A percentile compares a stretch with the other conserved stretches of the same genome.
Evolutionary conservation across 2,888 invertebrate genomes (phyloP).

Genomic region (Eupithecia exiguata): DNA sequence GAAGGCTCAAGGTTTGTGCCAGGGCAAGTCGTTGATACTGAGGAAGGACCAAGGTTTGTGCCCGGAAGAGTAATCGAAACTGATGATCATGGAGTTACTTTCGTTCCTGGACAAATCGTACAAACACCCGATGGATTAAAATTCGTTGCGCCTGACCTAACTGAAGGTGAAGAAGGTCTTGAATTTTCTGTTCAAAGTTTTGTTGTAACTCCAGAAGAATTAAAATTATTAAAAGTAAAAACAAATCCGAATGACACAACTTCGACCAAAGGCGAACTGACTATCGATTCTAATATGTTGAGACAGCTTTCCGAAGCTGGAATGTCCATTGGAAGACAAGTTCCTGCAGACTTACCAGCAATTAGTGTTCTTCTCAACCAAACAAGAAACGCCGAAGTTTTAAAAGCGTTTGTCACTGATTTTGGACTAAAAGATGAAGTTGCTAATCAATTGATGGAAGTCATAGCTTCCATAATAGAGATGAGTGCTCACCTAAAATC

Average conservation of each 20-base stretch:
- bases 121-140: conserved; percentile 88
- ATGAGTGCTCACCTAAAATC: conserved; percentile 79
- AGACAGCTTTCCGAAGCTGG: conserved; percentile 87
- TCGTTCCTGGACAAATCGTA: conserved; percentile 91
- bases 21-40: conserved; percentile 89
- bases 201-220: conserved; percentile 80
- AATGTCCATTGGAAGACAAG: conserved; percentile 86
- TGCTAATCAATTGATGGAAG: conserved; percentile 80
- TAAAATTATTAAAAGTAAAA: conserved; percentile 78
- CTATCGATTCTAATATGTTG: conserved; percentile 86
- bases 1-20: conserved; percentile 85
- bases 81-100: conserved; percentile 87
- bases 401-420: conserved; percentile 79
- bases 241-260: conserved; percentile 80
- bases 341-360: conserved; percentile 84
- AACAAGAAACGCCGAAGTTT: conserved; percentile 76
- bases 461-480: conserved; percentile 79
- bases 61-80: conserved; percentile 89
- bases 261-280: conserved; percentile 83
- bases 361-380: conserved; percentile 84
- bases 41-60: conserved; percentile 87
- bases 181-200: conserved; percentile 89
- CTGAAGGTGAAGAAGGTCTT: conserved; percentile 86
- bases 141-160: conserved; percentile 87
- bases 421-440: conserved; percentile 80